Evolutionary conservation across 2,113 vertebrate species (phyloP).

Genomic region (Holacanthus passer): DNA sequence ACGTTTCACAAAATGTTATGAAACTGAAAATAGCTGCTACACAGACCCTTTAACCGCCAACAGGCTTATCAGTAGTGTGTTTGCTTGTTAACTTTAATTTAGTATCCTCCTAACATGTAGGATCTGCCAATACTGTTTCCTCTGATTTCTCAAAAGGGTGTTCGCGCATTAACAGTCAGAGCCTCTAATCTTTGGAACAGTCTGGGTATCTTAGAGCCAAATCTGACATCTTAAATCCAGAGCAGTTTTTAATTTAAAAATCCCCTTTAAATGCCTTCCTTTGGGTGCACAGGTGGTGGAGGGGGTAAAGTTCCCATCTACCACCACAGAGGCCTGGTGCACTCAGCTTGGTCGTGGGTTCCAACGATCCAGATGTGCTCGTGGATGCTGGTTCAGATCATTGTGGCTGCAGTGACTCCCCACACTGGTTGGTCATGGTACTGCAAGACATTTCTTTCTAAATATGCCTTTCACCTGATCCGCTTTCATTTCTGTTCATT

Average conservation of each 20-base stretch:
- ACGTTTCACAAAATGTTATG: neutral
- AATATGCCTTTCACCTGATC: neutral
- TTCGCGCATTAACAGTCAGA: conserved; percentile 3
- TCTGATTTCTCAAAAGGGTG: neutral
- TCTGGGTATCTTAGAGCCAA: conserved; percentile 25
- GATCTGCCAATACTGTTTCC: conserved; percentile 7
- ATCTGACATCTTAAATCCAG: conserved; percentile 7
- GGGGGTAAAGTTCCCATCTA: neutral
- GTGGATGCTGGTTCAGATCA: neutral
- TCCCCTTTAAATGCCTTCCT: conserved; percentile 3
- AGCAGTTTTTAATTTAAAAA: conserved; percentile 3
- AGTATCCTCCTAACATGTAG: neutral
- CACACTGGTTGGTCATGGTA: neutral
- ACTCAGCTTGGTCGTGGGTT: neutral
- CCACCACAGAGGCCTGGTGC: neutral
- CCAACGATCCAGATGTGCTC: neutral
- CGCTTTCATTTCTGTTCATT: neutral
- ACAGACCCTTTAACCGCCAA: neutral
- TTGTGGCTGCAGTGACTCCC: neutral
- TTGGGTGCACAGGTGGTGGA: conserved; percentile 7
- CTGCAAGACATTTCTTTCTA: neutral
- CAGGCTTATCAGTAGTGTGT: neutral
- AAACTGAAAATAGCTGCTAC: neutral
- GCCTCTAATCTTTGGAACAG: conserved; percentile 32
- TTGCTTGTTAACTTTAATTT: neutral